Evolutionary conservation across 2,113 vertebrate genomes (phyloP).

Genomic region (Neomonachus schauinslandi): DNA sequence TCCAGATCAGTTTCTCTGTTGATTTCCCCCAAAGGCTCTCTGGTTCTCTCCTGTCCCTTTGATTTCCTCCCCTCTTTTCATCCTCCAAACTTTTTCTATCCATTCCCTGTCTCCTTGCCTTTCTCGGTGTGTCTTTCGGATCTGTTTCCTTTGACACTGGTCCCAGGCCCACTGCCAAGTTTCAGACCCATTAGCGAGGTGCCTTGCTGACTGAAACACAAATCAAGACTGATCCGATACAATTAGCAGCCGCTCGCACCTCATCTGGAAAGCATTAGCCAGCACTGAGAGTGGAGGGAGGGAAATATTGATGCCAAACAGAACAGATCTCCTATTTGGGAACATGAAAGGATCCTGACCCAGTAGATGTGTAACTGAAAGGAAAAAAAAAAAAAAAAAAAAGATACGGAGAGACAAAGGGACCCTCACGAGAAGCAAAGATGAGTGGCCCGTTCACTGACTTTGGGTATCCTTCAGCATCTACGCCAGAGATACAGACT

Average conservation of each 20-base stretch:
- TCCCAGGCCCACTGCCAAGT: constrained; percentile 89
- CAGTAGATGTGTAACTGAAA: constrained; percentile 41
- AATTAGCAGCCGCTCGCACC: constrained; percentile 90
- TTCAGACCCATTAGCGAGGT: constrained; percentile 90
- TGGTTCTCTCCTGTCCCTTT: not conserved
- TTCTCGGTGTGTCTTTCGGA: constrained; percentile 80
- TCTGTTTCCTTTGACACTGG: constrained; percentile 88
- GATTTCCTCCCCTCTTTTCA: constrained; percentile 29
- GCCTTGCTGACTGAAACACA: constrained; percentile 90
- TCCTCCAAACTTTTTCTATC: constrained; percentile 38
- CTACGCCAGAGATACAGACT: not conserved
- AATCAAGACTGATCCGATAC: constrained; percentile 87
- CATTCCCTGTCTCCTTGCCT: constrained; percentile 68
- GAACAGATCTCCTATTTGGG: constrained; percentile 84
- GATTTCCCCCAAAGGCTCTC: not conserved
- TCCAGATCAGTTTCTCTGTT: constrained; percentile 40
- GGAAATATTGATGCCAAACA: constrained; percentile 84
- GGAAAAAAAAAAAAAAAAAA: constrained; percentile 51
- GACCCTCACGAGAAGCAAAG: not conserved
- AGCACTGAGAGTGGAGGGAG: constrained; percentile 78
- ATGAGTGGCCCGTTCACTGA: not conserved
- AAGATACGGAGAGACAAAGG: constrained; percentile 18
- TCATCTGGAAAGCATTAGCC: constrained; percentile 91
- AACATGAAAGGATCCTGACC: constrained; percentile 70
- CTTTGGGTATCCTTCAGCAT: not conserved